These are phyloP conservation scores for Pimpla rufipes DNA, from an alignment of 2,888 invertebrate genomes.

Conservation along the genomic window DNA sequence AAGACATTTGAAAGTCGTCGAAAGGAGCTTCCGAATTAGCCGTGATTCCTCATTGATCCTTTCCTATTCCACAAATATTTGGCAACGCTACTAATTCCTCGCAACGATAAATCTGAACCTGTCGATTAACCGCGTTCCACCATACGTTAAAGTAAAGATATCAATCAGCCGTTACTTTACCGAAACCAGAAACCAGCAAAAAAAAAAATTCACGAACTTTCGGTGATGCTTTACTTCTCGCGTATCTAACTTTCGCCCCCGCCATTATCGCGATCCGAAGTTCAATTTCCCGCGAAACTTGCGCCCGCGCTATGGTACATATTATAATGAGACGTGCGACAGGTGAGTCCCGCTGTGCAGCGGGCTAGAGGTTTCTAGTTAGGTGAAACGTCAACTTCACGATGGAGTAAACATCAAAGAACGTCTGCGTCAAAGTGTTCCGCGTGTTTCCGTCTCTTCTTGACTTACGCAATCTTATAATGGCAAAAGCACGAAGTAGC, in stretches of 20 bases:
- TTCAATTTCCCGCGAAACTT: slow-evolving; percentile 15
- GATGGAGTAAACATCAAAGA: slow-evolving; percentile 28
- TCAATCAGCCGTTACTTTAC: too few species aligned
- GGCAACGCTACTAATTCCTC: too few species aligned
- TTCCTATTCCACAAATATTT: too few species aligned
- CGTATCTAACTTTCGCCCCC: not conserved
- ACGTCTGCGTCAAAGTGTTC: slow-evolving; percentile 28
- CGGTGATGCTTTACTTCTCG: not conserved
- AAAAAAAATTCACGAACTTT: too few species aligned
- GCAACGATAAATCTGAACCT: too few species aligned
- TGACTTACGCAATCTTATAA: slow-evolving; percentile 55
- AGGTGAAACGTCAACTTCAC: slow-evolving; percentile 41
- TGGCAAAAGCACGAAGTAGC: slow-evolving; percentile 27
- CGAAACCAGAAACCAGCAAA: too few species aligned
- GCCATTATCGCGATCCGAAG: not conserved
- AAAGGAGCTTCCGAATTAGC: too few species aligned
- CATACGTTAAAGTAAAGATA: too few species aligned
- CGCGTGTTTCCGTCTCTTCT: slow-evolving; percentile 33
- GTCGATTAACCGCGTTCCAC: too few species aligned
- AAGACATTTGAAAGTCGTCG: too few species aligned
- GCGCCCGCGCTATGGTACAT: not conserved
- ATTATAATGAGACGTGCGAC: slow-evolving; percentile 18
- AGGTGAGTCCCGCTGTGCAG: not conserved
- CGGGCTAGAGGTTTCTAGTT: slow-evolving; percentile 29
- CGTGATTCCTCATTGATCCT: too few species aligned